phyloP scores from a whole-genome alignment of 2,888 invertebrate genomes.

The Melieria omissa region DNA sequence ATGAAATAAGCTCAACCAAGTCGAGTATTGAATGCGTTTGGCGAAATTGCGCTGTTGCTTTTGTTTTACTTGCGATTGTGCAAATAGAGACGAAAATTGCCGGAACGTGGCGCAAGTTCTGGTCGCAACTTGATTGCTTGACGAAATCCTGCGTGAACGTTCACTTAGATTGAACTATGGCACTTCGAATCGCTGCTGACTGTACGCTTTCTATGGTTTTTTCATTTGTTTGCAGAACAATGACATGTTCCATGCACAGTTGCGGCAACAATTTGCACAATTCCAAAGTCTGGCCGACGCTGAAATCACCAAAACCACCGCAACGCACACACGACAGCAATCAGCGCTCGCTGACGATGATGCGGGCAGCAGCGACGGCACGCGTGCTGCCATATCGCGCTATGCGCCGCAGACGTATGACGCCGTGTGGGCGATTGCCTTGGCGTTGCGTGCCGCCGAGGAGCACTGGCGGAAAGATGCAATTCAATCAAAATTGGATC shows the following conservation, averaged over 20 bases:
- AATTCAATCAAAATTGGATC: constrained; percentile 67
- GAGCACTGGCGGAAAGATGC: constrained; percentile 69
- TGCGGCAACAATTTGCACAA: constrained; percentile 58
- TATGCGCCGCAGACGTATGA: constrained; percentile 88
- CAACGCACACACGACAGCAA: constrained; percentile 6
- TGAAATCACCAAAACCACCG: not conserved
- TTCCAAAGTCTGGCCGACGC: constrained; percentile 48
- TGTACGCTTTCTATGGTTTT: too few species aligned
- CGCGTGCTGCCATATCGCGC: constrained; percentile 68
- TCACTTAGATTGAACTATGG: too few species aligned
- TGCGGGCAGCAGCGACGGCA: constrained; percentile 23
- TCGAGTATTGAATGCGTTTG: too few species aligned
- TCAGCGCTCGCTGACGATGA: too few species aligned
- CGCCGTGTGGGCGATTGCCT: constrained; percentile 90
- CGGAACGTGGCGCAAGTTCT: too few species aligned
- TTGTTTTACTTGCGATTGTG: too few species aligned
- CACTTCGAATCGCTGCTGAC: too few species aligned
- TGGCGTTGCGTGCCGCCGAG: constrained; percentile 77
- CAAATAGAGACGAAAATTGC: too few species aligned
- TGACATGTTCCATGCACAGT: constrained; percentile 64
- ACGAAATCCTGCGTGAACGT: too few species aligned
- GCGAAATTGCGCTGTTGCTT: too few species aligned
- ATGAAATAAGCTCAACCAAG: not conserved
- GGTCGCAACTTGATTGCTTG: too few species aligned
- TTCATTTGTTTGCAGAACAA: constrained; percentile 54